Evolutionary conservation across 2,888 invertebrate genomes (phyloP), one percentile per base, ranked within the genome.

Genomic region (Monochamus alternatus): DNA sequence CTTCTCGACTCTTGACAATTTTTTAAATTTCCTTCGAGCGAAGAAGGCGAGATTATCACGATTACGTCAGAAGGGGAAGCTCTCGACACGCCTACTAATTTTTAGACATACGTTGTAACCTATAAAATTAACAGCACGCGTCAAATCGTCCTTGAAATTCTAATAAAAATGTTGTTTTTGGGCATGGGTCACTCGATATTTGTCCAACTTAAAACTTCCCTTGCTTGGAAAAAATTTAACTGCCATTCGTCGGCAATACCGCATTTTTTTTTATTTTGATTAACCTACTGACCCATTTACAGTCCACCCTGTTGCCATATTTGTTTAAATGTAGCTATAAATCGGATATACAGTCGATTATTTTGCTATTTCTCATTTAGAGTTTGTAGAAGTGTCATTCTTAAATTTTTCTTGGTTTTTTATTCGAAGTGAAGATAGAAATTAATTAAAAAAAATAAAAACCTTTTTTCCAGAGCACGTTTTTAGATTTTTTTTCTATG

Each of bases 31-130:
- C 38, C 2, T 38, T 38, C 38, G 1, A 38, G 4, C 2, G 4
- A 7, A 7, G 38, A 38, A 38, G 38, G 7, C 38, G 38, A 38
- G 38, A 38, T 38, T 38, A 38, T 38, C 38, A 7, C 5, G 38
- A 55, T 55, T 10, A 55, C 55, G 55, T 55, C 55, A 55, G n/a
- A 22, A 55, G 55, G 55, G 55, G 22, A 55, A 55, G 52, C 3
- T 52, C 52, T 10, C 10, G 55, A 55, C 55, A 55, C 55, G 55
- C 55, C 55, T 22, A 55, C 55, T n/a, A 22, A 55, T 55, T 55
- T 55, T 14, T 5, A 55, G 55, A 14, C 14, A 14, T n/a, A 55
- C 47, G 12, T 47, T 55, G 14, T 55, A 55, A 55, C 55, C 55
- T 55, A 22, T 55, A 55, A 55, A 55, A 55, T 55, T 5, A 22